These are phyloP conservation scores for Lichenostomus cassidix DNA, from an alignment of 2,113 vertebrate genomes.

Conservation along the genomic window DNA sequence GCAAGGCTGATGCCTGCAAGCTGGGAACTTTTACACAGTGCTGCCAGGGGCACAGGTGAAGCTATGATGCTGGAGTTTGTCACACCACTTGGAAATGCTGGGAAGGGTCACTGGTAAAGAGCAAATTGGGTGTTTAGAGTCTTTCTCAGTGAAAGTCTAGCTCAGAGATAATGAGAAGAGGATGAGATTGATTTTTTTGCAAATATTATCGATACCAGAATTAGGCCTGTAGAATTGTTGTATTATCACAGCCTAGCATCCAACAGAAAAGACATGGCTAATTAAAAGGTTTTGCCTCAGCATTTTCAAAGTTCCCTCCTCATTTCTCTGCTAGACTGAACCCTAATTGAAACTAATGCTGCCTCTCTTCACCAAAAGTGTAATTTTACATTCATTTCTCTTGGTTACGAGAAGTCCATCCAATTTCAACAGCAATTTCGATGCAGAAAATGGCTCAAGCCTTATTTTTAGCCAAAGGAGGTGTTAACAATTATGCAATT, in stretches of 20 bases:
- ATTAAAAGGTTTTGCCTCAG: neutral
- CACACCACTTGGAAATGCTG: neutral
- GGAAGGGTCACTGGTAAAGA: neutral
- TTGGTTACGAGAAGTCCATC: neutral
- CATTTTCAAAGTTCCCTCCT: neutral
- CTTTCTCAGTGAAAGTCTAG: neutral
- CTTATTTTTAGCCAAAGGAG: neutral
- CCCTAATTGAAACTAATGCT: neutral
- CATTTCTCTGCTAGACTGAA: neutral
- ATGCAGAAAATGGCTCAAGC: neutral
- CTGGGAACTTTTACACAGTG: neutral
- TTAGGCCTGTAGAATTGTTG: neutral
- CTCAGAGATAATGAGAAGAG: neutral
- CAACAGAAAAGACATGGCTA: neutral
- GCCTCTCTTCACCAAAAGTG: neutral
- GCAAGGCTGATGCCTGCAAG: neutral
- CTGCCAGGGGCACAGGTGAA: neutral
- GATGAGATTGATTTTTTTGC: neutral
- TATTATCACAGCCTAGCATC: neutral
- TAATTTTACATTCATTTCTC: neutral
- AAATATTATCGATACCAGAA: neutral
- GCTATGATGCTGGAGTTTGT: neutral
- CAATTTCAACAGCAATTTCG: neutral
- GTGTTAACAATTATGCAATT: neutral
- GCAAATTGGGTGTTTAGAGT: neutral